phyloP scores from a whole-genome alignment of 2,888 invertebrate species.

The Dusona sp. region DNA sequence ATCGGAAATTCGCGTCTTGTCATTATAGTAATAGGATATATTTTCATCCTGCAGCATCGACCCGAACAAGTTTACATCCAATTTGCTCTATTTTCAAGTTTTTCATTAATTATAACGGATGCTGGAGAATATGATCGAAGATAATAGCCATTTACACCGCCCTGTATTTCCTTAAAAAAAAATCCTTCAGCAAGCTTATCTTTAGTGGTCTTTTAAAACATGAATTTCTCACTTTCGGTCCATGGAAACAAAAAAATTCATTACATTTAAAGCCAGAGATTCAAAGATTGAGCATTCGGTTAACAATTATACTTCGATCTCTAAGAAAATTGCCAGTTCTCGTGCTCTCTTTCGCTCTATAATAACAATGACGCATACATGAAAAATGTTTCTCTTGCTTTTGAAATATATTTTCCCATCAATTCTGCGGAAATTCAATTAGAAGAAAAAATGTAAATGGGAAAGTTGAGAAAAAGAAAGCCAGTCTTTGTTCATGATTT shows the following conservation, averaged over 20 bases:
- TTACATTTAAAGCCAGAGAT: background rate
- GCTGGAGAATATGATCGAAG: background rate
- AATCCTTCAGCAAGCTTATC: background rate
- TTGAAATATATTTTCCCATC: background rate
- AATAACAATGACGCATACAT: no score
- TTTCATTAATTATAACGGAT: background rate
- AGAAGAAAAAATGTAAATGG: background rate
- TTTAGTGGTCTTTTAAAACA: background rate
- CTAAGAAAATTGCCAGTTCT: background rate
- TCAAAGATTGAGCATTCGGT: background rate
- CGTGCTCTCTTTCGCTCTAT: background rate
- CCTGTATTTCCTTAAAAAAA: background rate
- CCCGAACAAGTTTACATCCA: constrained; percentile 5
- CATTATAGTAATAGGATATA: constrained; percentile 64
- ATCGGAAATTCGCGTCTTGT: constrained; percentile 69
- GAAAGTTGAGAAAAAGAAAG: background rate
- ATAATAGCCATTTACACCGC: background rate
- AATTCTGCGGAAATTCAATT: background rate
- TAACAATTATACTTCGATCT: background rate
- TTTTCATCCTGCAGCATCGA: constrained; percentile 37
- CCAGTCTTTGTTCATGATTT: background rate
- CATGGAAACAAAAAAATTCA: background rate
- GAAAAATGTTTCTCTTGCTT: background rate
- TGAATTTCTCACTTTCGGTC: background rate
- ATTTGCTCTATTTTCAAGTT: constrained; percentile 35